These are phyloP conservation scores for Okamejei kenojei DNA, from an alignment of 2,797 vertebrate genomes.

Conservation along the genomic window DNA sequence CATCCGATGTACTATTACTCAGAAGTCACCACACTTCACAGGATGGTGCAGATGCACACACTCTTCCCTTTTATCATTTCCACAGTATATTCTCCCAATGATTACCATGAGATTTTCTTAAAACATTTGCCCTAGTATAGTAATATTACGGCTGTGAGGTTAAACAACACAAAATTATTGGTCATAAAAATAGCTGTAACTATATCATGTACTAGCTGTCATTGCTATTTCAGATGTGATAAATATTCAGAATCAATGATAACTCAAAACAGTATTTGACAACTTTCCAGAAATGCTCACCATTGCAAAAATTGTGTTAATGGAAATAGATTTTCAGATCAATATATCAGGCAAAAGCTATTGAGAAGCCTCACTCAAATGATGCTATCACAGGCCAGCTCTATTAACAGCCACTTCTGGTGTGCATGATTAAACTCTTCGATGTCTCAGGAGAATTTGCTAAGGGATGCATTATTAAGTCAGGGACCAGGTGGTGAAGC, in stretches of 20 bases:
- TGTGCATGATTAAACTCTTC: not conserved
- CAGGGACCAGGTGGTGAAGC: not conserved
- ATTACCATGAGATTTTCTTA: no score
- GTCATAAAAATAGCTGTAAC: not conserved
- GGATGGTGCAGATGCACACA: not conserved
- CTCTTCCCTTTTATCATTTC: not conserved
- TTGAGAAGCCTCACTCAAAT: not conserved
- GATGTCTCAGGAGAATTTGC: not conserved
- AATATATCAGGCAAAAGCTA: not conserved
- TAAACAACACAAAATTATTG: not conserved
- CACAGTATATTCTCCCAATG: not conserved
- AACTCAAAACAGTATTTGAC: not conserved
- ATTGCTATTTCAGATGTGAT: not conserved
- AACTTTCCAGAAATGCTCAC: not conserved
- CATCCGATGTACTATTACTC: not conserved
- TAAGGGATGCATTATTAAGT: not conserved
- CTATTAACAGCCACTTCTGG: slow-evolving; percentile 6
- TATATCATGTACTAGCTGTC: no score
- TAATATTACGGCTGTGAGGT: not conserved
- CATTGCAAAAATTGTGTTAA: not conserved
- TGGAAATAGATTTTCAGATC: not conserved
- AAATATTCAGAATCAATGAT: not conserved
- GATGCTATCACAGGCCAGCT: not conserved
- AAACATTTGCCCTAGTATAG: not conserved
- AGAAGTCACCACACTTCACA: not conserved